Conservation (phyloP, 2,113 vertebrate species). For the Gallinago paraguaiae region DNA sequence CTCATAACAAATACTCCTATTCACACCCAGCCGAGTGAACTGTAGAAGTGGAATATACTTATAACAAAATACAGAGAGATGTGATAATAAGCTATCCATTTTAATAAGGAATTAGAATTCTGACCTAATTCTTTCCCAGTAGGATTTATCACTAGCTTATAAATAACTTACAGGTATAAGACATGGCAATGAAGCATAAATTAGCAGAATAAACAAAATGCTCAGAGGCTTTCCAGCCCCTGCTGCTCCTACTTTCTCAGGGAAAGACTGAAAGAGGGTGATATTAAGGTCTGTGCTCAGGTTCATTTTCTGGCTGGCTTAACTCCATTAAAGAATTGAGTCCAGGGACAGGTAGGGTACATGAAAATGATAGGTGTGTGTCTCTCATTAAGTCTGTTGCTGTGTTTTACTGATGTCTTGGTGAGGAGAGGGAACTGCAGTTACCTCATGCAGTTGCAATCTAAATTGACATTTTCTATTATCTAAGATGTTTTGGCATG, state of each 20-base stretch:
- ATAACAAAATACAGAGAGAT: background rate
- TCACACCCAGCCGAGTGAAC: background rate
- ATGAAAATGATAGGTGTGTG: background rate
- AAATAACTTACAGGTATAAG: constrained; percentile 39
- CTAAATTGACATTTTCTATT: background rate
- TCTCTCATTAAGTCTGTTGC: background rate
- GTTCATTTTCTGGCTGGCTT: constrained; percentile 35
- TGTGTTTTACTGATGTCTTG: background rate
- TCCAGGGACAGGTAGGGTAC: background rate
- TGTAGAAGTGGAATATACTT: background rate
- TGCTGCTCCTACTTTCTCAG: background rate
- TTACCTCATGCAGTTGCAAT: background rate
- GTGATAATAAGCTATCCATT: constrained; percentile 19
- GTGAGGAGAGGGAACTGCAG: background rate
- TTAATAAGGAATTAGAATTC: constrained; percentile 44
- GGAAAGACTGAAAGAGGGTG: background rate
- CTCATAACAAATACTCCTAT: background rate
- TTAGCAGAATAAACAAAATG: constrained; percentile 42
- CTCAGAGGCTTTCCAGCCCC: background rate
- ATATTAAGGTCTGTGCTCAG: background rate
- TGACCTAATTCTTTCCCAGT: constrained; percentile 44
- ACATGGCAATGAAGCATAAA: constrained; percentile 16
- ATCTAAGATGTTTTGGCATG: background rate
- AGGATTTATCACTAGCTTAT: background rate
- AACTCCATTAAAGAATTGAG: background rate